These are phyloP conservation scores for honey bee (Apis mellifera) DNA, from an alignment of 1,140 invertebrate genomes.

Conservation along the genomic window DNA sequence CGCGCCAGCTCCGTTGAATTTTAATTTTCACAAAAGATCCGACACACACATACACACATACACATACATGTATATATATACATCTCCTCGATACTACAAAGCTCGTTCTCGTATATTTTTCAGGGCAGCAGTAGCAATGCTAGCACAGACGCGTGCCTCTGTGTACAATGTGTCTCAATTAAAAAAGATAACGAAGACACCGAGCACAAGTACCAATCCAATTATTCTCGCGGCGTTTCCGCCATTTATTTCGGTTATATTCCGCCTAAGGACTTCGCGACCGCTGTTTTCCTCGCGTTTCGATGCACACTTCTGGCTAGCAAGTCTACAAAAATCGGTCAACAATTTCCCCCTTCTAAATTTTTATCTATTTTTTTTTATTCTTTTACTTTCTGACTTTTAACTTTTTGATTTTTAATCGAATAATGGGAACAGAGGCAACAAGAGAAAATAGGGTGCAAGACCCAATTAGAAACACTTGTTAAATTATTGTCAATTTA, in stretches of 20 bases:
- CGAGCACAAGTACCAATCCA: slow-evolving; percentile 53
- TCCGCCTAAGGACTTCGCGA: slow-evolving; percentile 4
- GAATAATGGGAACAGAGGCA: too few relatives aligned
- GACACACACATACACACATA: neutral
- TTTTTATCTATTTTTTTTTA: neutral
- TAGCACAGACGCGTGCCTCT: neutral
- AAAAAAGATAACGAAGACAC: slow-evolving; percentile 51
- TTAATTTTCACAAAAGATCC: slow-evolving; percentile 25
- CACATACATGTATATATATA: too few relatives aligned
- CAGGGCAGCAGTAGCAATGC: neutral
- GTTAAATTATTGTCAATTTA: too few relatives aligned
- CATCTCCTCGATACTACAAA: neutral
- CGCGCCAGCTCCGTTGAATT: neutral
- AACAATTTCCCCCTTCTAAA: neutral
- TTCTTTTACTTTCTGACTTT: too few relatives aligned
- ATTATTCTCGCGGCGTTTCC: slow-evolving; percentile 47
- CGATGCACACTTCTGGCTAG: neutral
- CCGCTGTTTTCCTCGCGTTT: slow-evolving; percentile 1
- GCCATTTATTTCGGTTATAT: slow-evolving; percentile 46
- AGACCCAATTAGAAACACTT: too few relatives aligned
- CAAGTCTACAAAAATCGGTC: neutral
- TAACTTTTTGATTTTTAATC: too few relatives aligned
- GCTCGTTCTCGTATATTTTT: neutral
- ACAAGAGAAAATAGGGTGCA: too few relatives aligned
- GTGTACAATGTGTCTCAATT: slow-evolving; percentile 52